phyloP scores from a whole-genome alignment of 2,888 invertebrate genomes.

The Drosophila anomalata region DNA sequence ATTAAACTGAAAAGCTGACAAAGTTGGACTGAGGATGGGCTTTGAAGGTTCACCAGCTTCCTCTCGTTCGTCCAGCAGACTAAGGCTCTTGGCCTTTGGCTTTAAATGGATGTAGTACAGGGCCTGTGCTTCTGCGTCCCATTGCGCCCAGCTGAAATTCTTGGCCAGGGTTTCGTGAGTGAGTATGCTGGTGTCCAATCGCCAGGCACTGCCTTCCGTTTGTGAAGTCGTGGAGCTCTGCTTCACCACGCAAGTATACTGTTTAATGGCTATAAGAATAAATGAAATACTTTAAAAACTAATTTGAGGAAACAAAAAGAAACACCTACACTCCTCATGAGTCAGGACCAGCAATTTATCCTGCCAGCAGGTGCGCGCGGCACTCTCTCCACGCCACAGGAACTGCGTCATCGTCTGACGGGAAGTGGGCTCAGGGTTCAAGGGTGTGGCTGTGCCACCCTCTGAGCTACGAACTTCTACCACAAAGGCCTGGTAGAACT shows the following conservation, averaged over 20 bases:
- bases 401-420: conserved; percentile 93
- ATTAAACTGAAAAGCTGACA: conserved; percentile 94
- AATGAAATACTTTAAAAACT: neutral
- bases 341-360: conserved; percentile 90
- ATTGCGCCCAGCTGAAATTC: conserved; percentile 93
- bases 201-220: conserved; percentile 83
- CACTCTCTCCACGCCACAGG: conserved; percentile 82
- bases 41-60: conserved; percentile 84
- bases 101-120: conserved; percentile 93
- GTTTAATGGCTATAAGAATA: conserved; percentile 61
- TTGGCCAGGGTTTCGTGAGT: conserved; percentile 87
- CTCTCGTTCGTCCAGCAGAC: conserved; percentile 87
- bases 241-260: conserved; percentile 82
- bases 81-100: conserved; percentile 87
- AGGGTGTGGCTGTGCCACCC: conserved; percentile 40
- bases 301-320: neutral
- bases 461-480: conserved; percentile 84
- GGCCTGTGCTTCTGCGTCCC: conserved; percentile 90
- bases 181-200: conserved; percentile 85
- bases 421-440: conserved; percentile 85
- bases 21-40: conserved; percentile 88
- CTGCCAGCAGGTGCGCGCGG: conserved; percentile 78
- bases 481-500: conserved; percentile 87
- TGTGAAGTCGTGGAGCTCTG: conserved; percentile 64
- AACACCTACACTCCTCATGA: conserved; percentile 89